phyloP scores from a whole-genome alignment of 2,113 vertebrate species.

The Triplophysa rosa region DNA sequence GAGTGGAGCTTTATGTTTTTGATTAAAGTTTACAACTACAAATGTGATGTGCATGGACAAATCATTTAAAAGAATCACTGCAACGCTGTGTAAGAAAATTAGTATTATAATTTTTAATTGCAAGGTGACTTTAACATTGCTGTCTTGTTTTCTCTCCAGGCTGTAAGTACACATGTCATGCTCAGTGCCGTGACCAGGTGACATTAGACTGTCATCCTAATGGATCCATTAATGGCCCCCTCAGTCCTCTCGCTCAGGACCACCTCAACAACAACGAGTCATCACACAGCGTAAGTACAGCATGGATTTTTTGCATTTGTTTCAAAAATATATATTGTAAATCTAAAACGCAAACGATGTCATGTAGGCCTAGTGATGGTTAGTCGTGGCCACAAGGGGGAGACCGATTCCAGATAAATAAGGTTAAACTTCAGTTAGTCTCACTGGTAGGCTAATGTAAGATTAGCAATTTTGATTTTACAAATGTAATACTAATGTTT shows the following conservation, averaged over 20 bases:
- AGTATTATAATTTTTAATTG: too few relatives aligned
- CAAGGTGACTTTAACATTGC: neutral
- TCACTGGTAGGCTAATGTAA: neutral
- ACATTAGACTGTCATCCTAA: constrained; percentile 72
- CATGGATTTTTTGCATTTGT: neutral
- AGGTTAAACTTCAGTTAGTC: neutral
- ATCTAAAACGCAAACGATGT: neutral
- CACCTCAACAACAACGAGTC: constrained; percentile 72
- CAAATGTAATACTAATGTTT: neutral
- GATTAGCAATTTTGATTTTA: neutral
- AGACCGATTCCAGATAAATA: neutral
- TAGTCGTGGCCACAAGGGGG: constrained; percentile 34
- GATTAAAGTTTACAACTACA: too few relatives aligned
- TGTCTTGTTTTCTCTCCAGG: constrained; percentile 58
- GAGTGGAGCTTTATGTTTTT: too few relatives aligned
- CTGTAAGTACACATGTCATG: constrained; percentile 78
- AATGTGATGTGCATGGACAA: too few relatives aligned
- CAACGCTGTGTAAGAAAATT: too few relatives aligned
- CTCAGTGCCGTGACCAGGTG: constrained; percentile 68
- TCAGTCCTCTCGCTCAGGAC: constrained; percentile 60
- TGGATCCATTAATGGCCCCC: constrained; percentile 21
- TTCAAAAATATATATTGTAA: neutral
- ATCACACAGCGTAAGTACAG: constrained; percentile 63
- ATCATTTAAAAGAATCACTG: too few relatives aligned
- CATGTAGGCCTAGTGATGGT: neutral